Base-by-base conservation (phyloP, 2,113 vertebrate genomes). In the Galemys pyrenaicus region DNA sequence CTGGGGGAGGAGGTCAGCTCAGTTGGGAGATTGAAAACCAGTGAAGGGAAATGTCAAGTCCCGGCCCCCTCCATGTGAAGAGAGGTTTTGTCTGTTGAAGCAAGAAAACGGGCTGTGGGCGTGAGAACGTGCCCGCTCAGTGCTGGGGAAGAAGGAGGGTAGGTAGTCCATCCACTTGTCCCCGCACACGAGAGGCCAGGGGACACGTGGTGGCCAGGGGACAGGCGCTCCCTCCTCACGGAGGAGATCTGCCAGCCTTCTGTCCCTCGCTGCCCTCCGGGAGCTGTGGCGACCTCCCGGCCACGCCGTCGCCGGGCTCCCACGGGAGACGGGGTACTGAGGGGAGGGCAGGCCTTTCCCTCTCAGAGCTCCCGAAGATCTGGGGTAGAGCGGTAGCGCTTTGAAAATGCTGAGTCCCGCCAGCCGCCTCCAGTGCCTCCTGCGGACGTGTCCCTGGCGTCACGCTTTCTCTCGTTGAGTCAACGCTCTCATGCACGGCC, bases 1-100 rank as follows among this genome's bases (percentile, higher is more conserved):
- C 73, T n/a, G 24, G 70, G 90, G 92, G 89, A 95, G 80, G 95
- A 96, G 93, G 89, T 96, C 28, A 95, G 91, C 96, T 91, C 94
- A 92, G 0, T 94, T 49, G 88, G 62, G 96, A 94, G 89, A 68
- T 96, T 96, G 95, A 87, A 95, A 56, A 77, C 20, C 97, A 37
- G 22, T 68, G 73, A n/a, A 96, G 83, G 60, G 84, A 92, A 56
- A 89, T 41, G 71, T 96, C 93, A 84, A 60, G 74, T 93, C 85
- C 56, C 35, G 91, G 73, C 86, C 68, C 44, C 73, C 73, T 86
- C 62, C 35, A 62, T 82, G 49, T 95, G 46, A 95, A 96, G 88
- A 89, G 96, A 89, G 28, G 35, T 89, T 95, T 95, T 96, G 91
- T 96, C 92, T 90, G 92, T 95, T 46, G 37, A 64, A 93, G 49